phyloP scores from a whole-genome alignment of 2,113 vertebrate species.

The Scophthalmus maximus region DNA sequence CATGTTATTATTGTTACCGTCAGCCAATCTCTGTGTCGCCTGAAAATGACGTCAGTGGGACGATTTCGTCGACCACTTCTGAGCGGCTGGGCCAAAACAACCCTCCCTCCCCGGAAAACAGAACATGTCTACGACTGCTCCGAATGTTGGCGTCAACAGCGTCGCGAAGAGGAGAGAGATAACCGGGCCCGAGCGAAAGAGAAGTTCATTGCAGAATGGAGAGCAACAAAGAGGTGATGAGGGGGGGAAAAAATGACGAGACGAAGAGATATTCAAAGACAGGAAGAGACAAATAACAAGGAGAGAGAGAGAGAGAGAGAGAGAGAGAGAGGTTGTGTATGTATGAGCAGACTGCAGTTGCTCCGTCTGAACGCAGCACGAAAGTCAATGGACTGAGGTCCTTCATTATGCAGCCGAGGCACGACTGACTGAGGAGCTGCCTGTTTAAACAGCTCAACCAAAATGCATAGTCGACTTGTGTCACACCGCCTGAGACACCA shows the following conservation, averaged over 20 bases:
- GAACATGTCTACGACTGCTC: constrained; percentile 1
- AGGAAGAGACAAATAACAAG: constrained; percentile 25
- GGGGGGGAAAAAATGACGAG: neutral
- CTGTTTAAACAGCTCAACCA: constrained; percentile 78
- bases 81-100: neutral
- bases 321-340: constrained; percentile 46
- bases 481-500: constrained; percentile 21
- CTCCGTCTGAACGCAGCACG: constrained; percentile 58
- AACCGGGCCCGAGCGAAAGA: constrained; percentile 27
- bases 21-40: neutral
- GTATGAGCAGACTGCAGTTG: constrained; percentile 49
- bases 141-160: constrained; percentile 18
- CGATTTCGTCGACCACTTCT: neutral
- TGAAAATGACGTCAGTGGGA: neutral
- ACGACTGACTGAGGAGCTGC: constrained; percentile 75
- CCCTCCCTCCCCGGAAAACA: neutral
- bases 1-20: neutral
- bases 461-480: constrained; percentile 60
- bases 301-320: constrained; percentile 9
- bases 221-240: constrained; percentile 23
- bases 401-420: constrained; percentile 79
- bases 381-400: constrained; percentile 76
- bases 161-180: constrained; percentile 32
- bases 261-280: constrained; percentile 20
- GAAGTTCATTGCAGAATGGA: constrained; percentile 26